Evolutionary conservation across 2,888 invertebrate species (phyloP).

Genomic region (Nomada ferruginata): DNA sequence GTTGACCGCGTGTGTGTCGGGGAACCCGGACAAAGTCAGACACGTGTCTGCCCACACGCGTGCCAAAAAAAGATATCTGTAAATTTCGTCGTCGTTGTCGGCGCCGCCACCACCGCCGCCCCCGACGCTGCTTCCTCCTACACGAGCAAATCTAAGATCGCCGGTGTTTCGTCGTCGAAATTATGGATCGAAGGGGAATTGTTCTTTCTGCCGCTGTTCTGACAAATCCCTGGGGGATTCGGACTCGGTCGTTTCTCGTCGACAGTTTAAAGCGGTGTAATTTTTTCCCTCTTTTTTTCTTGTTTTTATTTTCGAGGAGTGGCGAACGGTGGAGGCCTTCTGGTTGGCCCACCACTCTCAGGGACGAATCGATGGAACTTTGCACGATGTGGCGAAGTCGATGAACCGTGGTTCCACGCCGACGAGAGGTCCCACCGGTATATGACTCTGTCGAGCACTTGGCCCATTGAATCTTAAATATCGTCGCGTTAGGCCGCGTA

Average conservation of each 20-base stretch:
- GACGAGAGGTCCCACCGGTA: conserved; percentile 12
- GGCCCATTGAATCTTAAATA: conserved; percentile 61
- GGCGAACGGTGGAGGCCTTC: conserved; percentile 25
- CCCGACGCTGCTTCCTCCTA: conserved; percentile 31
- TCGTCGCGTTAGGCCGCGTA: conserved; percentile 35
- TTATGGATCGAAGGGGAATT: conserved; percentile 34
- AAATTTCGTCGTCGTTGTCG: conserved; percentile 44
- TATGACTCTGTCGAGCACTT: conserved; percentile 35
- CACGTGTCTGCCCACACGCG: conserved; percentile 66
- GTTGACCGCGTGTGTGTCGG: conserved; percentile 1
- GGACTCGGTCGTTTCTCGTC: conserved; percentile 14
- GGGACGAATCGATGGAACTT: conserved; percentile 52
- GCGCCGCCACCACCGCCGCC: conserved; percentile 24
- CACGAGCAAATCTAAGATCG: conserved; percentile 6
- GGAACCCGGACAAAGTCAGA: conserved; percentile 38
- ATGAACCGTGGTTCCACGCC: conserved; percentile 41
- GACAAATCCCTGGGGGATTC: conserved; percentile 43
- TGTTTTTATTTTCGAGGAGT: too few relatives aligned
- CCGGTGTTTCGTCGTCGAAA: conserved; percentile 23
- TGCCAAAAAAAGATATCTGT: conserved; percentile 59
- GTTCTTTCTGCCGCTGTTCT: conserved; percentile 7
- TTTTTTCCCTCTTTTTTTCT: neutral
- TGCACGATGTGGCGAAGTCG: conserved; percentile 41
- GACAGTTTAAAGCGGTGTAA: conserved; percentile 22
- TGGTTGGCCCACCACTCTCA: conserved; percentile 29